A percentile compares a stretch with the other conserved stretches of the same genome.
These are phyloP conservation scores for Ochotona curzoniae DNA, from an alignment of 2,113 vertebrate species.

Conservation along the genomic window DNA sequence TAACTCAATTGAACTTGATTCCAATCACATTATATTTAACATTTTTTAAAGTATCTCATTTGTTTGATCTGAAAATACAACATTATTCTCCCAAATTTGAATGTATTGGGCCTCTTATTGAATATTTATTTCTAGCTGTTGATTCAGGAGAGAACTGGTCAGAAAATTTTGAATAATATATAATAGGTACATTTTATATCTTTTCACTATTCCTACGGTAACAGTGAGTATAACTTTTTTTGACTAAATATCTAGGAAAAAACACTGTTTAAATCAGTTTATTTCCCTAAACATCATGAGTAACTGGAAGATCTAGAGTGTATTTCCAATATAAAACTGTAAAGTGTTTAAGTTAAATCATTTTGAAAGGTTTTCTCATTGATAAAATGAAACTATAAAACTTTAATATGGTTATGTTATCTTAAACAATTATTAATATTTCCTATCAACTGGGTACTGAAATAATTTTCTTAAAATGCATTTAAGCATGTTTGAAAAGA, in stretches of 20 bases:
- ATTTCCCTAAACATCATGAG: slow-evolving; percentile 8
- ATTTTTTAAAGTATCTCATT: not conserved
- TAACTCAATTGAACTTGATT: no score
- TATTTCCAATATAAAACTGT: slow-evolving; percentile 40
- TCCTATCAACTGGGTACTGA: not conserved
- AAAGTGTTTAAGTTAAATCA: not conserved
- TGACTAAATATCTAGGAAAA: not conserved
- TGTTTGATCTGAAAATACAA: slow-evolving; percentile 6
- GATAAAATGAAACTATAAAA: not conserved
- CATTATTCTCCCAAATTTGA: not conserved
- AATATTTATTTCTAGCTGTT: not conserved
- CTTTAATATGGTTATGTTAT: not conserved
- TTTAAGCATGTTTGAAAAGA: not conserved
- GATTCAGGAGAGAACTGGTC: not conserved
- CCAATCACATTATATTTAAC: no score
- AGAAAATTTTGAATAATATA: not conserved
- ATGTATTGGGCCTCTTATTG: not conserved
- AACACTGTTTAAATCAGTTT: not conserved
- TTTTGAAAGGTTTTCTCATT: not conserved
- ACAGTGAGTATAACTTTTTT: not conserved
- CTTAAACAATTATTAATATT: not conserved
- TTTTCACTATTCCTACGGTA: not conserved
- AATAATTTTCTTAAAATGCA: not conserved
- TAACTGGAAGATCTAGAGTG: not conserved
- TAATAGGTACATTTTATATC: not conserved